Evolutionary conservation across 2,113 vertebrate species (phyloP).

Genomic region (Petaurus breviceps): DNA sequence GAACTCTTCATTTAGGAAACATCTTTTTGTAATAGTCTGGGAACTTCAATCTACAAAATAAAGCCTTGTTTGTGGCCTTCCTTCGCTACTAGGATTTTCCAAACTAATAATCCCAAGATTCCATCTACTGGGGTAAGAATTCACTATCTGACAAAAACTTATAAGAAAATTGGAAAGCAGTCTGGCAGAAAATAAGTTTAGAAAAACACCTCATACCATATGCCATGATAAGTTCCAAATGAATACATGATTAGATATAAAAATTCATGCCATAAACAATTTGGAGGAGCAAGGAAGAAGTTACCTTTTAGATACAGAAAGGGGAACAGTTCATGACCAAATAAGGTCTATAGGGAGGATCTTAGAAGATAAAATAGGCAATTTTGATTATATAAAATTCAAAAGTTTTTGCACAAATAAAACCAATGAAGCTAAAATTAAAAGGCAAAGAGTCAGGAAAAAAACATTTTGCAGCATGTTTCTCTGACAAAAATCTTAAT

Average conservation of each 20-base stretch:
- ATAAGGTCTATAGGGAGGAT: background rate
- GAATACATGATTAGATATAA: background rate
- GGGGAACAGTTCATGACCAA: background rate
- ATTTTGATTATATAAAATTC: background rate
- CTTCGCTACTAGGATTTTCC: background rate
- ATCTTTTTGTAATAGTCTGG: background rate
- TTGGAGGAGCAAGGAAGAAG: background rate
- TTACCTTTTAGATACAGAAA: background rate
- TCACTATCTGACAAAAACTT: background rate
- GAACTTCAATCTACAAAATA: background rate
- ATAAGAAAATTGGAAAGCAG: background rate
- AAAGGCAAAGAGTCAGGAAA: background rate
- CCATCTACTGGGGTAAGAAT: background rate
- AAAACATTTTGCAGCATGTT: background rate
- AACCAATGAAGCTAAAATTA: background rate
- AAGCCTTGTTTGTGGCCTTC: background rate
- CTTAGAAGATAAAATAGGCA: background rate
- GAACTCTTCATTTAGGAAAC: background rate
- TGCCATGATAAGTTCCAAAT: background rate
- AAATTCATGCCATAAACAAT: background rate
- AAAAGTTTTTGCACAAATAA: background rate
- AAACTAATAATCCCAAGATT: background rate
- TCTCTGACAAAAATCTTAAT: background rate
- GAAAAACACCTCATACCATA: background rate
- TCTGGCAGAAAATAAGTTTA: background rate